Percentiles rank a stretch among this genome's conserved stretches.
phyloP scores from a whole-genome alignment of 1,140 invertebrate species.

The Formica selysi region DNA sequence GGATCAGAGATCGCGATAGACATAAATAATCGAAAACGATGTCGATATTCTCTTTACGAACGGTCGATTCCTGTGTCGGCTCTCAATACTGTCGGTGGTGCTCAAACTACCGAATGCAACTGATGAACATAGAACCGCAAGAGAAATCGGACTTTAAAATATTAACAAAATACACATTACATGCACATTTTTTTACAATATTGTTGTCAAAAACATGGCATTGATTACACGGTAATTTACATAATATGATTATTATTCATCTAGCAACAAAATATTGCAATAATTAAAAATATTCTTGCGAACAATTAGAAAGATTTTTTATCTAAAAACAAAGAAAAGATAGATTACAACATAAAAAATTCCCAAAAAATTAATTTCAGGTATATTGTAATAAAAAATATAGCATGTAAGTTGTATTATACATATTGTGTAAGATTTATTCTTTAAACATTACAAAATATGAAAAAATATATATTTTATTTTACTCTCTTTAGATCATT shows the following conservation, averaged over 20 bases:
- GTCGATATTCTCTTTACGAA: slow-evolving; percentile 50
- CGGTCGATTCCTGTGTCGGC: neutral
- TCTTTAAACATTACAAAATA: neutral
- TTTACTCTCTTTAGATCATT: neutral
- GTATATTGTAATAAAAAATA: neutral
- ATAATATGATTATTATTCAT: neutral
- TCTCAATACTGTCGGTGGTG: neutral
- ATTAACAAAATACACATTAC: neutral
- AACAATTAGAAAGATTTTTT: neutral
- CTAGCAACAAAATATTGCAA: neutral
- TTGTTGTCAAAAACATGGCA: neutral
- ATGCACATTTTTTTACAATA: neutral
- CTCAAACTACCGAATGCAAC: neutral
- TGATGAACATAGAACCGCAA: neutral
- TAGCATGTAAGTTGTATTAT: neutral
- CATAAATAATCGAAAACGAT: slow-evolving; percentile 56
- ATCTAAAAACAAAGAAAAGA: neutral
- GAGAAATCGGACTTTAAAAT: neutral
- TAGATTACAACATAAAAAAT: neutral
- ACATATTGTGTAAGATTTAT: neutral
- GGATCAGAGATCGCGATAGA: slow-evolving; percentile 31
- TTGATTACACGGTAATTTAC: neutral
- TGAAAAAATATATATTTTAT: neutral
- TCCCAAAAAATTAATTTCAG: neutral
- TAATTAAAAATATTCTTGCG: neutral